Base-by-base conservation (phyloP, 2,113 vertebrate genomes). In the Callocephalon fimbriatum region DNA sequence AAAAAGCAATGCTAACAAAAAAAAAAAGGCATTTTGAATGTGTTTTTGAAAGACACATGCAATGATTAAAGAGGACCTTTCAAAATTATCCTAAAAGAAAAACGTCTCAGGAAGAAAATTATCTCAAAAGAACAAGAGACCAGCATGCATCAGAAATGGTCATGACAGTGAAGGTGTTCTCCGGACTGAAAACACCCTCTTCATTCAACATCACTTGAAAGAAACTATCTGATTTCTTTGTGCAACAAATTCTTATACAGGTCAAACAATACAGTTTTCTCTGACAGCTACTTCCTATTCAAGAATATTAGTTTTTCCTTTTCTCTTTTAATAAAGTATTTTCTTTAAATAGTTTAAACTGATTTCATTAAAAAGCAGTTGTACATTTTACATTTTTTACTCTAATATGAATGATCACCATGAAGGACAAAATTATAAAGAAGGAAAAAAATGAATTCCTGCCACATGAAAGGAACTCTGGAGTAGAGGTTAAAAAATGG, bases 381-480 rank as follows among this genome's bases (percentile, higher is more conserved):
- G 40, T 12, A 81, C 48, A 42, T 68, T 90, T 85, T 87, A 93
- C 48, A 67, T 76, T 88, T 83, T 88, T 23, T 86, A 68, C 50
- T 93, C 16, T 77, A 86, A 22, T 51, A 77, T 20, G 68, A 71
- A 61, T 37, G 51, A 88, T 71, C 31, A 67, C 35, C n/a, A 29
- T 17, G 17, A 95, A 94, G 47, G 61, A 75, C n/a, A 93, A 88
- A 92, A 90, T 74, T 72, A 86, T 51, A 74, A 88, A 91, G 74
- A 93, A 93, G 27, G 6, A 37, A 86, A 90, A 74, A 92, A 87
- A 72, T 10, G 0, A 80, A 86, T 88, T 92, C 31, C 56, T 91
- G 71, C 76, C 83, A 97, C 88, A 94, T 86, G 73, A 95, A 95
- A 92, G 56, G 15, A 86, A 92, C 65, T 84, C 48, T 77, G 56